Percentiles rank a stretch among this genome's conserved stretches.
Evolutionary conservation across 1,140 invertebrate genomes (phyloP).

Genomic region (Mya arenaria): DNA sequence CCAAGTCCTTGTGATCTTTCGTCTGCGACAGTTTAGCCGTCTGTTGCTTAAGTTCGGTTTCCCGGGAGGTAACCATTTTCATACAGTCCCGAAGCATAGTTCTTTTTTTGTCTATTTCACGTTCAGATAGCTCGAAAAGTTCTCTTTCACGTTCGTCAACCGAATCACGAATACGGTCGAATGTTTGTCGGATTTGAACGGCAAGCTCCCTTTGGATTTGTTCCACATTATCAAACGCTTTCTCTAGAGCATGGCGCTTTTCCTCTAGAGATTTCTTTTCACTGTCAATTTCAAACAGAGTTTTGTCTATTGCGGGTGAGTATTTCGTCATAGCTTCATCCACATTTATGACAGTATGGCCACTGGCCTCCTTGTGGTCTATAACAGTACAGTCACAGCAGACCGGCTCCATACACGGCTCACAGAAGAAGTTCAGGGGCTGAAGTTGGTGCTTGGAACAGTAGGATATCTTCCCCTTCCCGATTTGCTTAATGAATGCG

Average conservation of each 20-base stretch:
- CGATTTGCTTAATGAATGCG: slow-evolving; percentile 69
- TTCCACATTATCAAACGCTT: slow-evolving; percentile 70
- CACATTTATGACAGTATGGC: slow-evolving; percentile 77
- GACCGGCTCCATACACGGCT: slow-evolving; percentile 75
- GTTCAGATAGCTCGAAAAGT: slow-evolving; percentile 70
- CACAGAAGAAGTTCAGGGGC: slow-evolving; percentile 79
- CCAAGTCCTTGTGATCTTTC: slow-evolving; percentile 71
- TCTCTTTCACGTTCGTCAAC: slow-evolving; percentile 74
- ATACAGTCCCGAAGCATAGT: slow-evolving; percentile 68
- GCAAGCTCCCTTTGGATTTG: slow-evolving; percentile 71
- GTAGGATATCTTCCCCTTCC: slow-evolving; percentile 71
- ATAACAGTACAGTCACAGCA: slow-evolving; percentile 79
- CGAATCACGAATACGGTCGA: slow-evolving; percentile 71
- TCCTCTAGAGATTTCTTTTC: slow-evolving; percentile 62
- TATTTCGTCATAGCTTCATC: slow-evolving; percentile 76
- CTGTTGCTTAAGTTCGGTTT: slow-evolving; percentile 63
- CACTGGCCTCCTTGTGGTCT: slow-evolving; percentile 75
- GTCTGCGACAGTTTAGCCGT: slow-evolving; percentile 67
- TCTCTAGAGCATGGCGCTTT: slow-evolving; percentile 68
- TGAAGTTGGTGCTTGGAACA: slow-evolving; percentile 77
- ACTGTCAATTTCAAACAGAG: slow-evolving; percentile 65
- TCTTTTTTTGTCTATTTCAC: slow-evolving; percentile 72
- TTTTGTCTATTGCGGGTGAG: slow-evolving; percentile 73
- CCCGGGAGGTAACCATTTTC: slow-evolving; percentile 63
- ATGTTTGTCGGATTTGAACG: slow-evolving; percentile 70